Conservation (phyloP, 2,113 vertebrate species). For the Leptobrachium ailaonicum region DNA sequence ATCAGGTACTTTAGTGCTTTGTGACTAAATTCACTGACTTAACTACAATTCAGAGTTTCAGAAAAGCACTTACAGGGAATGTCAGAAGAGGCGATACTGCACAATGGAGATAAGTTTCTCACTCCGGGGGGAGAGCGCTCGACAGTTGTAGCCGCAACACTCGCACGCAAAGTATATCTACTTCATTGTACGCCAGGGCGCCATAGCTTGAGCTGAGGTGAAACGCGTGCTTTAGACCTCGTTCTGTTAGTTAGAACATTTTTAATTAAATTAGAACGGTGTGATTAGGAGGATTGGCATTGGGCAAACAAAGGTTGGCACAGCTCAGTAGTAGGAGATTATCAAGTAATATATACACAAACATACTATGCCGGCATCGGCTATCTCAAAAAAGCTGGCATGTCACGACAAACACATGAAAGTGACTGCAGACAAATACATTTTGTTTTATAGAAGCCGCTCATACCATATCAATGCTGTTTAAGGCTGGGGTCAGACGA, state of each 20-base stretch:
- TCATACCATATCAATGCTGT: no score
- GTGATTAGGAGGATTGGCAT: not conserved
- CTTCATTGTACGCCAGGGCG: slow-evolving; percentile 10
- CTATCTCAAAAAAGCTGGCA: no score
- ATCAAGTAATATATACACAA: no score
- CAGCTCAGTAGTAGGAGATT: not conserved
- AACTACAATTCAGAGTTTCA: slow-evolving; percentile 21
- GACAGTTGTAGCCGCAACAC: not conserved
- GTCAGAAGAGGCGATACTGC: slow-evolving; percentile 27
- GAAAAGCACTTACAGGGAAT: slow-evolving; percentile 25
- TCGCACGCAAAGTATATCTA: not conserved
- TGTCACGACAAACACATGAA: no score
- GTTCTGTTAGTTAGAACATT: not conserved
- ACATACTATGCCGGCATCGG: no score
- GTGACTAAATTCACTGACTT: slow-evolving; percentile 27
- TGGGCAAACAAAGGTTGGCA: not conserved
- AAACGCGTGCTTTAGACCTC: not conserved
- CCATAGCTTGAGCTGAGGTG: not conserved
- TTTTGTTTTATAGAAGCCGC: no score
- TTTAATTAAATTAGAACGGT: not conserved
- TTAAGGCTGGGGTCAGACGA: no score
- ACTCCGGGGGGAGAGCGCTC: not conserved
- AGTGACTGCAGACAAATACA: no score
- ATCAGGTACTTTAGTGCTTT: not conserved
- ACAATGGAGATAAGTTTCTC: slow-evolving; percentile 41